These are phyloP conservation scores for Nyctereutes procyonoides DNA, from an alignment of 2,113 vertebrate genomes.

Conservation along the genomic window DNA sequence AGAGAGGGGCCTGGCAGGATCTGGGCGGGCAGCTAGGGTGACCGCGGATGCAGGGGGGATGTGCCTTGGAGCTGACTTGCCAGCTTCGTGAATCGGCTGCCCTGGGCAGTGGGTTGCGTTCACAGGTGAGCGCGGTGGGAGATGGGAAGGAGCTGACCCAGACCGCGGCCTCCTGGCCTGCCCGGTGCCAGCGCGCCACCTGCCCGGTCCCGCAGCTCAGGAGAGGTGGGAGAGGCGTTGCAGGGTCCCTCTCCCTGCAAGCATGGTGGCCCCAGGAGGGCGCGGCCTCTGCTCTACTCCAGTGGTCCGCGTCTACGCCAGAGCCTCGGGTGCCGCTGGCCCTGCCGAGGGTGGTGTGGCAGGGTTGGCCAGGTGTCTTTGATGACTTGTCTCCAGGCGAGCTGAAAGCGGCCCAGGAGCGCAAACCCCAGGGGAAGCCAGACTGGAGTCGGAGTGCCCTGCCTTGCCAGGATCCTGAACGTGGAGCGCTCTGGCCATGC, in stretches of 20 bases:
- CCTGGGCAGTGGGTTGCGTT: fast-evolving
- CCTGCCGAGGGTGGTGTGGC: fast-evolving
- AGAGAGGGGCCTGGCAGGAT: background rate
- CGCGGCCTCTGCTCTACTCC: background rate
- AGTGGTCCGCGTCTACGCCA: fast-evolving
- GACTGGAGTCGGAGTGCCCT: fast-evolving
- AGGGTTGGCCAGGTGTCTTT: background rate
- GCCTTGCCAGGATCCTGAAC: fast-evolving
- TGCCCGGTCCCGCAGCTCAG: background rate
- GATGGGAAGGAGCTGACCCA: fast-evolving
- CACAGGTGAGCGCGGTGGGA: background rate
- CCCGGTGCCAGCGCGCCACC: background rate
- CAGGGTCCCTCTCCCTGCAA: fast-evolving
- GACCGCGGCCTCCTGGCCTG: background rate
- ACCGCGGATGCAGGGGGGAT: fast-evolving
- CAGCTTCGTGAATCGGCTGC: too few relatives aligned
- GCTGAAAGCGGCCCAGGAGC: background rate
- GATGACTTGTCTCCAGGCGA: too few relatives aligned
- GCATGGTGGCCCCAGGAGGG: fast-evolving
- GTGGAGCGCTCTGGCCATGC: fast-evolving
- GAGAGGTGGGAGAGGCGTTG: background rate
- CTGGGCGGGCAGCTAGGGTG: background rate
- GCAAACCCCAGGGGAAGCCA: background rate
- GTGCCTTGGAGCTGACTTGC: background rate
- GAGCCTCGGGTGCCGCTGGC: too few relatives aligned